Evolutionary conservation across 2,888 invertebrate genomes (phyloP).

Genomic region (Plebejus melissa): DNA sequence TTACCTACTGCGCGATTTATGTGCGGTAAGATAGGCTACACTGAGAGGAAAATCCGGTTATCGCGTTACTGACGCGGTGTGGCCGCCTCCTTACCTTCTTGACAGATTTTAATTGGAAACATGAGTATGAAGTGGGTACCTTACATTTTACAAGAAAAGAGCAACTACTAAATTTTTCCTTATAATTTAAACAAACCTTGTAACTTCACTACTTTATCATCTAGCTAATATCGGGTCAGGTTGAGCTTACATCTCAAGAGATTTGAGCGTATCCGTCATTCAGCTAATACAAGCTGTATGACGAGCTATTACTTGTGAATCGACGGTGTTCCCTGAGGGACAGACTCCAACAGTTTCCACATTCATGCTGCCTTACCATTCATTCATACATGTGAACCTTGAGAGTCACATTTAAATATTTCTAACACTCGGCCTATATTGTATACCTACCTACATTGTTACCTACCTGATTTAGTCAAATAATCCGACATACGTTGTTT

Average conservation of each 20-base stretch:
- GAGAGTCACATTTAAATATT: too few species aligned
- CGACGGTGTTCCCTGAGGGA: not conserved
- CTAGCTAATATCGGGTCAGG: too few species aligned
- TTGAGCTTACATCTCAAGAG: not conserved
- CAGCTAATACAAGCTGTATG: not conserved
- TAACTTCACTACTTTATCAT: too few species aligned
- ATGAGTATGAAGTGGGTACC: too few species aligned
- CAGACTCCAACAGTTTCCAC: not conserved
- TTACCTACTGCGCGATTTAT: not conserved
- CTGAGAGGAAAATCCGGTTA: not conserved
- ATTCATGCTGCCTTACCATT: not conserved
- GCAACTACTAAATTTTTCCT: too few species aligned
- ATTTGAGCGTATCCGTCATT: not conserved
- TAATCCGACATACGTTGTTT: too few species aligned
- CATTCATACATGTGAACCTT: not conserved
- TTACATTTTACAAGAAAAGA: too few species aligned
- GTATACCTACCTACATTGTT: too few species aligned
- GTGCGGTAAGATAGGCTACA: not conserved
- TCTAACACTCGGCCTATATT: too few species aligned
- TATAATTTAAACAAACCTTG: too few species aligned
- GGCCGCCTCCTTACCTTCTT: not conserved
- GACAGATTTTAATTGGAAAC: too few species aligned
- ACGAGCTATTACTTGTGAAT: not conserved
- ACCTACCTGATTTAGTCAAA: too few species aligned
- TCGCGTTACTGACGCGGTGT: not conserved